Evolutionary conservation across 2,888 invertebrate species (phyloP).

Genomic region (Ormyrus thymus): DNA sequence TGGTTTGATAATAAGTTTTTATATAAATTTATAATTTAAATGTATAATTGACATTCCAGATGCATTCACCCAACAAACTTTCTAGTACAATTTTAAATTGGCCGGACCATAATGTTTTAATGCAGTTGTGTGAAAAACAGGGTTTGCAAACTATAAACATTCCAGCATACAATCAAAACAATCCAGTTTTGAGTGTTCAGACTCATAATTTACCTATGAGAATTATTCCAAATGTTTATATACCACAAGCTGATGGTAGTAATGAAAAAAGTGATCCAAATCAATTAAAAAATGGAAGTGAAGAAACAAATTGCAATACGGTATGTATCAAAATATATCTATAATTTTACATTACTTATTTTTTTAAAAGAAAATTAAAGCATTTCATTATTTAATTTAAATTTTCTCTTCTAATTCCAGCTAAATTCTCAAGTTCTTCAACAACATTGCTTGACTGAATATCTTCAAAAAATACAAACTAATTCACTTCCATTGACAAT

Average conservation of each 20-base stretch:
- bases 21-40: no score
- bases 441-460: conserved; percentile 72
- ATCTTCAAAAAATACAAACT: conserved; percentile 72
- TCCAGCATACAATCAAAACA: conserved; percentile 71
- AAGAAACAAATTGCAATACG: conserved; percentile 59
- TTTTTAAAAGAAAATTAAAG: background rate
- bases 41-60: conserved; percentile 56
- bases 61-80: conserved; percentile 68
- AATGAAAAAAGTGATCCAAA: conserved; percentile 61
- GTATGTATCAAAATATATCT: conserved; percentile 52
- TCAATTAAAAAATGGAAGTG: conserved; percentile 56
- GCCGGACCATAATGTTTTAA: conserved; percentile 69
- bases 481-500: conserved; percentile 69
- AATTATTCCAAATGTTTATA: conserved; percentile 69
- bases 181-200: conserved; percentile 66
- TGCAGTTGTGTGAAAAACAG: conserved; percentile 70
- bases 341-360: conserved; percentile 8
- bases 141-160: conserved; percentile 71
- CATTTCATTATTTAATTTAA: conserved; percentile 24
- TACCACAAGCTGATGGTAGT: conserved; percentile 63
- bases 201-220: conserved; percentile 67
- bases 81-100: conserved; percentile 67
- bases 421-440: conserved; percentile 67
- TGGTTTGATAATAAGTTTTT: no score
- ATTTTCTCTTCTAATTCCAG: conserved; percentile 52